These are phyloP conservation scores for Myzus persicae DNA, from an alignment of 1,140 invertebrate genomes.

Conservation along the genomic window DNA sequence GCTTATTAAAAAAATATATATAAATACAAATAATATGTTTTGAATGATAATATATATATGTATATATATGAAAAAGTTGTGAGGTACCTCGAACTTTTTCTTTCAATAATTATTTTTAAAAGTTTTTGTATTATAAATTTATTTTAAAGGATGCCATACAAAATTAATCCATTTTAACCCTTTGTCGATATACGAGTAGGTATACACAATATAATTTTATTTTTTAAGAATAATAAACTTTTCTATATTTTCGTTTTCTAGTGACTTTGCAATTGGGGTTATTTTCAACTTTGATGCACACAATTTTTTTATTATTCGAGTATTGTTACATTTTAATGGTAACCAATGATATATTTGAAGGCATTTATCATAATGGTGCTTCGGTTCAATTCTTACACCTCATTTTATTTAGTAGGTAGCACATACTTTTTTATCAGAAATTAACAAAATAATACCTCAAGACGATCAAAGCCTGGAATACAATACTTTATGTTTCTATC, in stretches of 20 bases:
- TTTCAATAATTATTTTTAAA: not conserved
- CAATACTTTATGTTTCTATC: not conserved
- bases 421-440: not conserved
- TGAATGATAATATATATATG: not conserved
- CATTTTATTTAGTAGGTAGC: not conserved
- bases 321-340: not conserved
- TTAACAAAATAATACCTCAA: not conserved
- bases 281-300: not conserved
- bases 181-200: not conserved
- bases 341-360: not conserved
- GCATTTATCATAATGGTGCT: not conserved
- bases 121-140: not conserved
- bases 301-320: not conserved
- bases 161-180: not conserved
- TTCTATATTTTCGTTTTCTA: not conserved
- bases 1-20: not conserved
- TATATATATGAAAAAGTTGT: not conserved
- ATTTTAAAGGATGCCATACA: not conserved
- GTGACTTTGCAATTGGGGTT: not conserved
- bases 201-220: not conserved
- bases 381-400: not conserved
- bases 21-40: not conserved
- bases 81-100: not conserved
- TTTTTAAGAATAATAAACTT: not conserved
- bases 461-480: not conserved